phyloP scores from a whole-genome alignment of 2,888 invertebrate genomes.

The Euplagia quadripunctaria region DNA sequence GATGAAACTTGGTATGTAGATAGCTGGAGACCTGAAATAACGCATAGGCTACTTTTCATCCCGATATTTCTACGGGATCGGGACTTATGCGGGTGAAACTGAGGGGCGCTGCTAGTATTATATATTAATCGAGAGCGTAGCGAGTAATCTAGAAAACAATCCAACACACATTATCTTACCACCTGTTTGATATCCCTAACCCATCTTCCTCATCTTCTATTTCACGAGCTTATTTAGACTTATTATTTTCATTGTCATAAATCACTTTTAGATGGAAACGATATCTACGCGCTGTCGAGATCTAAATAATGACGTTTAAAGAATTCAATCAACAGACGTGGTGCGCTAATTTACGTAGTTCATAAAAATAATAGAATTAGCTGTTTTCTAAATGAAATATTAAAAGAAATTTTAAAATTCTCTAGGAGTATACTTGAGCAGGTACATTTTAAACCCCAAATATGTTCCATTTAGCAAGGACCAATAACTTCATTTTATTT shows the following conservation, averaged over 20 bases:
- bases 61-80: no score
- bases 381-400: constrained; percentile 56
- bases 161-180: not conserved
- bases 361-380: constrained; percentile 58
- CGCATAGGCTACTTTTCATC: no score
- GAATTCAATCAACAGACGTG: constrained; percentile 40
- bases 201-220: not conserved
- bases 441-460: constrained; percentile 57
- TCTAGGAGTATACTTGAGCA: constrained; percentile 57
- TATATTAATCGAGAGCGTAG: not conserved
- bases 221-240: not conserved
- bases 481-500: constrained; percentile 64
- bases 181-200: not conserved
- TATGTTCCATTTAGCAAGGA: constrained; percentile 72
- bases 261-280: constrained; percentile 41
- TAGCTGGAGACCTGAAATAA: no score
- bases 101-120: no score
- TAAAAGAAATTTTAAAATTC: constrained; percentile 58
- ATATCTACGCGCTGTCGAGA: constrained; percentile 36
- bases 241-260: not conserved
- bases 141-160: not conserved
- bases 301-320: constrained; percentile 41
- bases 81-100: no score
- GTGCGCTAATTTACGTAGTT: constrained; percentile 50
- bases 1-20: no score